Conservation (phyloP, 2,797 vertebrate species). For the Propithecus deckenii region DNA sequence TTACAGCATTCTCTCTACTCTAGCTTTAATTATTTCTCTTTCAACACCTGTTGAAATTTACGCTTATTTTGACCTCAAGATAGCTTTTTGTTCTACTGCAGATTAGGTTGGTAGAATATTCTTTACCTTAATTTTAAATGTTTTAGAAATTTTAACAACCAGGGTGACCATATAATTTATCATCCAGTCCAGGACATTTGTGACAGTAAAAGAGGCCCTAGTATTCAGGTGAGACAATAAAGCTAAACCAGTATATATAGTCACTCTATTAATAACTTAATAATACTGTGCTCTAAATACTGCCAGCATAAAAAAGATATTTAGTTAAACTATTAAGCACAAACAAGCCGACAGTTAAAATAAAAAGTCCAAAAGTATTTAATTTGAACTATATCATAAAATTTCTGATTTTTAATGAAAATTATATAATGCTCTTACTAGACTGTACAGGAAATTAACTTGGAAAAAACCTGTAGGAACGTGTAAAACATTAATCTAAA, state of each 20-base stretch:
- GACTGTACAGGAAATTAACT: not conserved
- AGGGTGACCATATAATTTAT: not conserved
- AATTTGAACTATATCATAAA: slow-evolving; percentile 17
- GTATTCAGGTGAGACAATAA: not conserved
- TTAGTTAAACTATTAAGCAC: slow-evolving; percentile 46
- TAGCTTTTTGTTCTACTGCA: not conserved
- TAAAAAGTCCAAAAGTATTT: slow-evolving; percentile 11
- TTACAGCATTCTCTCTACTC: not conserved
- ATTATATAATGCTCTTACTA: slow-evolving; percentile 5
- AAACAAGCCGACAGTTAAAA: slow-evolving; percentile 25
- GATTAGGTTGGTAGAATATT: slow-evolving; percentile 1
- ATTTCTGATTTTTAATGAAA: slow-evolving; percentile 45
- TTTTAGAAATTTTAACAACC: slow-evolving; percentile 15
- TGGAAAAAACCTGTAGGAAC: not conserved
- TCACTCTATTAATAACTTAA: not conserved
- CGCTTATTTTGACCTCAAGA: not conserved
- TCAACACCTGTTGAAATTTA: slow-evolving; percentile 15
- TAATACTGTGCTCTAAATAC: not conserved
- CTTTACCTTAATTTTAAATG: not conserved
- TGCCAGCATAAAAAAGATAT: not conserved
- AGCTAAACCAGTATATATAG: not conserved
- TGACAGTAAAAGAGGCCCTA: not conserved
- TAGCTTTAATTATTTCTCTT: not conserved
- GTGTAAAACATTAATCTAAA: not conserved
- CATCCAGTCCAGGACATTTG: not conserved